These are phyloP conservation scores for Microplitis deprimator DNA, from an alignment of 2,888 invertebrate species.

Conservation along the genomic window DNA sequence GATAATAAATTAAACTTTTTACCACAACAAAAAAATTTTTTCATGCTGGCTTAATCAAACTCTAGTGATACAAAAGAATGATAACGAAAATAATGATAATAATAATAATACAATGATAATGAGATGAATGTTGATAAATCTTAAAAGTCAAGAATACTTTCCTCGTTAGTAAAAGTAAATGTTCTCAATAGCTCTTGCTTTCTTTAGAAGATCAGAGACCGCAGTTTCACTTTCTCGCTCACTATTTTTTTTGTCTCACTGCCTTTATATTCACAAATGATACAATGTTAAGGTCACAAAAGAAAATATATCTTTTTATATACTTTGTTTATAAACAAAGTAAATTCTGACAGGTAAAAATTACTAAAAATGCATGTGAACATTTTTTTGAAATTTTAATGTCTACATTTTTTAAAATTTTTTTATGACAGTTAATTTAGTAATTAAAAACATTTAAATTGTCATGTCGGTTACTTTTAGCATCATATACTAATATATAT, in stretches of 20 bases:
- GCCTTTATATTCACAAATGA: not conserved
- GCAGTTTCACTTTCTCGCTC: constrained; percentile 42
- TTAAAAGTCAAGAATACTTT: constrained; percentile 2
- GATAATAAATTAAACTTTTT: too few species aligned
- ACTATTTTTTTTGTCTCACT: constrained; percentile 8
- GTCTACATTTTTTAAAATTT: too few species aligned
- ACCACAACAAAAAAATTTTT: too few species aligned
- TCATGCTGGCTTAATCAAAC: too few species aligned
- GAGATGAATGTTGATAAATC: not conserved
- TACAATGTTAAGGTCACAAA: constrained; percentile 1
- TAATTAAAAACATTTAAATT: too few species aligned
- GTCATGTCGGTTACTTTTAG: too few species aligned
- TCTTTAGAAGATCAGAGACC: constrained; percentile 34
- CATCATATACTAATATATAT: too few species aligned
- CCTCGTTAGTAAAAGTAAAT: constrained; percentile 35
- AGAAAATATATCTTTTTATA: not conserved
- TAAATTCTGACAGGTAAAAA: too few species aligned
- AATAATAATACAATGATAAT: not conserved
- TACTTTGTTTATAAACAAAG: not conserved
- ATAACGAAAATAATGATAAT: not conserved
- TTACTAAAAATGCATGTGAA: too few species aligned
- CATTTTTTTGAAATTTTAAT: too few species aligned
- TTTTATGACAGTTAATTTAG: too few species aligned
- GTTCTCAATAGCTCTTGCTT: constrained; percentile 33
- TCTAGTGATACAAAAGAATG: too few species aligned